phyloP scores from a whole-genome alignment of 2,888 invertebrate species.

The Amphipoea lucens region DNA sequence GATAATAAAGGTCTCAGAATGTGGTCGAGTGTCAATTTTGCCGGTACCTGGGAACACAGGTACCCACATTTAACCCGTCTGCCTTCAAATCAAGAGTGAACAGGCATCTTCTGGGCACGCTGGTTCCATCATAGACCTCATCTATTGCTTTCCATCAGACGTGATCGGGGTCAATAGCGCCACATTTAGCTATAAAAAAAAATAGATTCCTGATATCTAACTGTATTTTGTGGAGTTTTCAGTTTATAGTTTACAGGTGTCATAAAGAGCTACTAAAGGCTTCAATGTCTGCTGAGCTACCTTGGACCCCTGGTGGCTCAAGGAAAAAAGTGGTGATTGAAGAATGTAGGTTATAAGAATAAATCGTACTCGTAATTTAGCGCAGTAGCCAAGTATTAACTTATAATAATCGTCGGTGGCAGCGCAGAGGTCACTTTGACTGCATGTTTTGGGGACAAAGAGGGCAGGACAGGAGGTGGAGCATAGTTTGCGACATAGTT shows the following conservation, averaged over 20 bases:
- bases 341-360: background rate
- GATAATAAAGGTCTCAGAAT: conserved; percentile 40
- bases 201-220: conserved; percentile 23
- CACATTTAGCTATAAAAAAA: no score
- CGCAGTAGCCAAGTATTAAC: background rate
- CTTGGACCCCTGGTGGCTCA: background rate
- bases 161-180: no score
- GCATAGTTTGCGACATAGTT: background rate
- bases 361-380: background rate
- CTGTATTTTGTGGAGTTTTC: background rate
- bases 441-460: no score
- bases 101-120: no score
- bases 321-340: no score
- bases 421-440: no score
- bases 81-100: no score
- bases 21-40: conserved; percentile 38
- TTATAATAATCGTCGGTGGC: no score
- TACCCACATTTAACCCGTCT: no score
- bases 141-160: no score
- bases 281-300: background rate
- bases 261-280: background rate
- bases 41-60: no score
- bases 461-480: background rate
- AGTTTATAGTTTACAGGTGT: background rate
- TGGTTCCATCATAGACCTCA: no score